These are phyloP conservation scores for Daboia siamensis DNA, from an alignment of 2,113 vertebrate genomes.

Conservation along the genomic window DNA sequence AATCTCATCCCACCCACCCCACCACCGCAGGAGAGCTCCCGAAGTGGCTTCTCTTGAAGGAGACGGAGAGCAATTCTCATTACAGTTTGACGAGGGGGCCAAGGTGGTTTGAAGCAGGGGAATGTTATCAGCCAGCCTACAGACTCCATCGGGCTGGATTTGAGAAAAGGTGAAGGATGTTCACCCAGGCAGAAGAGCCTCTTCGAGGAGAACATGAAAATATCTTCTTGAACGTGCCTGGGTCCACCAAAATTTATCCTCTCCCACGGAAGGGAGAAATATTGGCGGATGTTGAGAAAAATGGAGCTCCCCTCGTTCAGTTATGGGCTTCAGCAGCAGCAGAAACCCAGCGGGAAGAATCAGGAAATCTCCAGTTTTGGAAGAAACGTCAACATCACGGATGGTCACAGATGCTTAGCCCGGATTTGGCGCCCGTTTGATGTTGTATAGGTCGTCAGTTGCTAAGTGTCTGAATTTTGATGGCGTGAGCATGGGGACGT, in stretches of 20 bases:
- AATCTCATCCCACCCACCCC: too few relatives aligned
- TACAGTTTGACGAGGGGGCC: not conserved
- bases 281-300: too few relatives aligned
- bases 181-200: not conserved
- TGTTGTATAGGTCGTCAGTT: too few relatives aligned
- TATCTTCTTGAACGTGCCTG: not conserved
- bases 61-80: conserved; percentile 22
- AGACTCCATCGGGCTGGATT: fast-evolving
- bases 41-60: conserved; percentile 10
- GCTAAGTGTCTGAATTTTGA: too few relatives aligned
- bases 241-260: not conserved
- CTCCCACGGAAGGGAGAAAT: not conserved
- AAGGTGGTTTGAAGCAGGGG: not conserved
- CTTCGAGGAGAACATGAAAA: not conserved
- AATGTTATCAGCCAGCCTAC: not conserved
- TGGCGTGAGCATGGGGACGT: too few relatives aligned
- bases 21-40: not conserved
- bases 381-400: too few relatives aligned
- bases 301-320: not conserved
- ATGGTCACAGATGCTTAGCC: too few relatives aligned
- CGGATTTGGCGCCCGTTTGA: too few relatives aligned
- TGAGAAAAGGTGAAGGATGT: fast-evolving
- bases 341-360: not conserved
- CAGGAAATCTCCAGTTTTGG: not conserved
- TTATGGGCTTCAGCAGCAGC: not conserved